Percentiles rank a stretch among this genome's conserved stretches.
phyloP scores from a whole-genome alignment of 53 echinoderm and acorn worm genomes.

The Echinarachnius parma region DNA sequence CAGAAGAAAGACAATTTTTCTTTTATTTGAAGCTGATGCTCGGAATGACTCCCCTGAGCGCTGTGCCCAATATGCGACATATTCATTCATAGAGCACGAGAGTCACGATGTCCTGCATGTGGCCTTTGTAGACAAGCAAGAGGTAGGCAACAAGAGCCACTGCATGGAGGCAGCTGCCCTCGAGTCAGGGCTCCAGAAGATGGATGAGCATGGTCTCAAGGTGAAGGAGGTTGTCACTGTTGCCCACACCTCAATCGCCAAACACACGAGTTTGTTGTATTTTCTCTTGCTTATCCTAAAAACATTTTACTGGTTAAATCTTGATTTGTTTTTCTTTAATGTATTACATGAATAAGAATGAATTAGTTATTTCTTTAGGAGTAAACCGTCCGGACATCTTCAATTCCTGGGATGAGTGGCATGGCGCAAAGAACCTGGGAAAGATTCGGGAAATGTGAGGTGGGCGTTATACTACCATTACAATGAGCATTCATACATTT shows the following conservation, averaged over 20 bases:
- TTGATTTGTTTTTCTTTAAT: not conserved
- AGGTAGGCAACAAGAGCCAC: constrained; percentile 24
- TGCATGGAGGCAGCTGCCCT: constrained; percentile 15
- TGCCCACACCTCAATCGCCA: constrained; percentile 33
- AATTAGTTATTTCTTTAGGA: not conserved
- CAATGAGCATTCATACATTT: constrained; percentile 53
- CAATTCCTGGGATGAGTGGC: constrained; percentile 6
- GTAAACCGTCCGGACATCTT: not conserved
- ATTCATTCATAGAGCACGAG: constrained; percentile 11
- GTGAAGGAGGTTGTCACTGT: constrained; percentile 35
- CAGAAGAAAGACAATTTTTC: not conserved
- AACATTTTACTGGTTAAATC: too few species aligned
- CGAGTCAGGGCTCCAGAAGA: not conserved
- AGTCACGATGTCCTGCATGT: constrained; percentile 23
- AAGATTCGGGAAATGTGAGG: too few species aligned
- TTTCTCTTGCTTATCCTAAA: too few species aligned
- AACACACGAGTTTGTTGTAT: constrained; percentile 38
- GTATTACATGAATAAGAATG: not conserved
- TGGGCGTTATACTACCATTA: too few species aligned
- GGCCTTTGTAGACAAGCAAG: constrained; percentile 31
- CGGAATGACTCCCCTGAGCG: constrained; percentile 32
- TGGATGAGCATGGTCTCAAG: constrained; percentile 9
- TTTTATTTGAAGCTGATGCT: constrained; percentile 32
- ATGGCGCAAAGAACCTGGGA: constrained; percentile 1
- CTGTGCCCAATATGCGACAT: constrained; percentile 29